Conservation (phyloP, 2,888 invertebrate species). For the Cataglyphis rosenhaueri region DNA sequence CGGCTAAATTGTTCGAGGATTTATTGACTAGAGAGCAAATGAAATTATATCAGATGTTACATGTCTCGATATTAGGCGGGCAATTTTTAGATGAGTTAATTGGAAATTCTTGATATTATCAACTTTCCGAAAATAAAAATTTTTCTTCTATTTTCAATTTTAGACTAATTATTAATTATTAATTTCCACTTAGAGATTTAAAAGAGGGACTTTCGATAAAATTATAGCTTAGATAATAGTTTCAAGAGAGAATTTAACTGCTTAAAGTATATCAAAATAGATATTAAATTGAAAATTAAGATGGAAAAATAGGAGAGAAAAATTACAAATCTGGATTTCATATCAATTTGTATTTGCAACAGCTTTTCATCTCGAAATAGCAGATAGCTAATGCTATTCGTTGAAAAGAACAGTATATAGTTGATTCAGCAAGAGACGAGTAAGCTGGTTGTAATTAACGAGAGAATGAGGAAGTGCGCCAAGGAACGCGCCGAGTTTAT, state of each 20-base stretch:
- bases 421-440: slow-evolving; percentile 55
- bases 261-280: neutral
- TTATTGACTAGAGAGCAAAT: slow-evolving; percentile 36
- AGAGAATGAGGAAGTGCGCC: slow-evolving; percentile 70
- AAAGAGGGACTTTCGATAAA: neutral
- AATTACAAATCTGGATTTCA: neutral
- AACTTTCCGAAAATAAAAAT: neutral
- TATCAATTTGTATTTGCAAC: neutral
- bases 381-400: slow-evolving; percentile 12
- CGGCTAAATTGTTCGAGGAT: slow-evolving; percentile 47
- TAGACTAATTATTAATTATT: too few relatives aligned
- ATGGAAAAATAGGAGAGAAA: neutral
- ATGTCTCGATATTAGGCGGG: neutral
- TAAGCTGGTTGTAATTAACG: slow-evolving; percentile 75
- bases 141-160: neutral
- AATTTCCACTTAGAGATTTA: neutral
- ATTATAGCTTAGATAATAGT: neutral
- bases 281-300: neutral
- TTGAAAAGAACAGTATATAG: slow-evolving; percentile 46
- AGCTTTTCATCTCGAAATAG: neutral
- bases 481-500: slow-evolving; percentile 63
- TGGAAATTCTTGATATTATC: too few relatives aligned
- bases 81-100: neutral
- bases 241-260: neutral
- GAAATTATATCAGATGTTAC: neutral